Evolutionary conservation across 1,140 invertebrate genomes (phyloP).

Genomic region (Lasaia peninsularis): DNA sequence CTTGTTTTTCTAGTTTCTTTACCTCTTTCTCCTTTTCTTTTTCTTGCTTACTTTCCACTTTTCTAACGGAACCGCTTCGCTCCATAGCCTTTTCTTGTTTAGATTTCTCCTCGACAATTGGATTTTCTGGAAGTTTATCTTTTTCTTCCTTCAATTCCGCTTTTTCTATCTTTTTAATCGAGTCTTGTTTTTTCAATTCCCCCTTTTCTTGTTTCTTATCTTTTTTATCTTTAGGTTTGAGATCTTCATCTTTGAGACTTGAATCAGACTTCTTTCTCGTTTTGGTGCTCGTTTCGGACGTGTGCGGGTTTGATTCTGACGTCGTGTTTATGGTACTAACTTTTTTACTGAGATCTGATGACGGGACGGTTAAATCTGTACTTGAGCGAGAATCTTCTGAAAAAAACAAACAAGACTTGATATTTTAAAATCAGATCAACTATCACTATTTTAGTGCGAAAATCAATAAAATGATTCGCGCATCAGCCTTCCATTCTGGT

Average conservation of each 20-base stretch:
- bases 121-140: slow-evolving; percentile 32
- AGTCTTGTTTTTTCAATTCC: slow-evolving; percentile 64
- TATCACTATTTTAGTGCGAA: no score
- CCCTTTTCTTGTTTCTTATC: slow-evolving; percentile 45
- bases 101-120: slow-evolving; percentile 33
- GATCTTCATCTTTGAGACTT: slow-evolving; percentile 59
- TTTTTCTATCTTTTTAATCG: slow-evolving; percentile 49
- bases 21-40: slow-evolving; percentile 38
- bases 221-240: slow-evolving; percentile 46
- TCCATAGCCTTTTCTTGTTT: slow-evolving; percentile 51
- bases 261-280: slow-evolving; percentile 60
- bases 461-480: no score
- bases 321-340: slow-evolving; percentile 19
- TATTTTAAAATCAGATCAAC: no score
- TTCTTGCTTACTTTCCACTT: slow-evolving; percentile 41
- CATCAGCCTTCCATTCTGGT: no score
- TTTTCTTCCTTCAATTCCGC: slow-evolving; percentile 33
- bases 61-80: slow-evolving; percentile 52
- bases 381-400: slow-evolving; percentile 57
- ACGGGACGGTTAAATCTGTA: slow-evolving; percentile 38
- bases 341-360: slow-evolving; percentile 46
- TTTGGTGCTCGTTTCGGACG: slow-evolving; percentile 35
- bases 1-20: slow-evolving; percentile 44
- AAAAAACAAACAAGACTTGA: slow-evolving; percentile 1
- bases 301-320: slow-evolving; percentile 31